phyloP scores from a whole-genome alignment of 2,888 invertebrate species.

The Shargacucullia verbasci region DNA sequence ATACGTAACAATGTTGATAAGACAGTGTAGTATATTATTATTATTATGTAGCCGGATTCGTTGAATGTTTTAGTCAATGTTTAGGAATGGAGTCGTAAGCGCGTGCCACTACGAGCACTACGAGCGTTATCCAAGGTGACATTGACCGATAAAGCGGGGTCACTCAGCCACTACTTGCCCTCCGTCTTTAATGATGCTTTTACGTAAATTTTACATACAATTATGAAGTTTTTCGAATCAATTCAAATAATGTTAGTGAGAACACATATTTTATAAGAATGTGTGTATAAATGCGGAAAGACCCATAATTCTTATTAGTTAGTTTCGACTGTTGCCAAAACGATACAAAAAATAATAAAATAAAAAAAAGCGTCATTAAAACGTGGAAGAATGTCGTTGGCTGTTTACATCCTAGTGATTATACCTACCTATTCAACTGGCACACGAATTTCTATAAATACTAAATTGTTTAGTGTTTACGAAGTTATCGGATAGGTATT shows the following conservation, averaged over 20 bases:
- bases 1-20: no score
- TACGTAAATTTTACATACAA: no score
- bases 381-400: conserved; percentile 9
- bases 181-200: no score
- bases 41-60: not conserved
- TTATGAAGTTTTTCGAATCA: no score
- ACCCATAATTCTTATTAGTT: not conserved
- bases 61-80: conserved; percentile 13
- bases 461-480: conserved; percentile 10
- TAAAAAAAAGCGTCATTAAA: conserved; percentile 5
- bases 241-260: no score
- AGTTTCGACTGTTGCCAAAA: conserved; percentile 14
- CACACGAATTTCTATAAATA: conserved; percentile 13
- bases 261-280: no score
- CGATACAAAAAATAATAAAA: conserved; percentile 1
- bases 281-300: not conserved
- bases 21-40: not conserved
- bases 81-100: conserved; percentile 6
- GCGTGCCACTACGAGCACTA: conserved; percentile 10
- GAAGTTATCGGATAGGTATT: conserved; percentile 15
- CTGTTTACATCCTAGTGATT: conserved; percentile 17
- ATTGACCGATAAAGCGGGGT: conserved; percentile 48
- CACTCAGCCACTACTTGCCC: conserved; percentile 10
- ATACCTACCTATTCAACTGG: not conserved
- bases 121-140: conserved; percentile 39